A percentile compares a stretch with the other conserved stretches of the same genome.
Evolutionary conservation across 2,113 vertebrate species (phyloP).

Genomic region (Cathartes aura): DNA sequence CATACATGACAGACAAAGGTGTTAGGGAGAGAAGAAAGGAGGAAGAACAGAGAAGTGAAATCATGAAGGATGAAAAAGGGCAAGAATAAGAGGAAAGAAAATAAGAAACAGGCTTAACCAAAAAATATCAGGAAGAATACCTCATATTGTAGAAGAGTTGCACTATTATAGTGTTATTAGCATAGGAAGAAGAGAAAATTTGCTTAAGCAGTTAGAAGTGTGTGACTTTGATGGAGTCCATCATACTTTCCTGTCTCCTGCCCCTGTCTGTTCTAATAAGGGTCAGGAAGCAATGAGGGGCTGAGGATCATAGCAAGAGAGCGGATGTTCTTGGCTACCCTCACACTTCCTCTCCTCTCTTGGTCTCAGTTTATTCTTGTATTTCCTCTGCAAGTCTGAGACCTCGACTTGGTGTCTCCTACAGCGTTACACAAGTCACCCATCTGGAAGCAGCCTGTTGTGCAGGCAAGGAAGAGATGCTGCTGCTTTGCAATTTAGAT

Average conservation of each 20-base stretch:
- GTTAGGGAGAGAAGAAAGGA: background rate
- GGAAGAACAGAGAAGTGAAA: background rate
- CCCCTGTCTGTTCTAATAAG: background rate
- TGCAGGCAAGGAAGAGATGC: slow-evolving; percentile 11
- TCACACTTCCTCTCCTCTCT: background rate
- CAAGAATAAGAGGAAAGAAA: background rate
- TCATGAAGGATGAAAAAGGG: background rate
- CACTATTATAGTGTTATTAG: background rate
- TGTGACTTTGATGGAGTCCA: background rate
- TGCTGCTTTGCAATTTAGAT: slow-evolving; percentile 7
- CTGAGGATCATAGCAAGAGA: background rate
- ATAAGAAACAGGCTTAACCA: background rate
- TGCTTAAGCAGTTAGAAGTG: background rate
- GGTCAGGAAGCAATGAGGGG: background rate
- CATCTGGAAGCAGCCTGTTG: slow-evolving; percentile 51
- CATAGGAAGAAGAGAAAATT: background rate
- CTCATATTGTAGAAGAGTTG: background rate
- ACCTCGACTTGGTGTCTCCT: background rate
- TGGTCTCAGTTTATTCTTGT: slow-evolving; percentile 18
- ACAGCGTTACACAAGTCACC: background rate
- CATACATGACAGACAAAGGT: background rate
- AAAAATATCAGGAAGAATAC: background rate
- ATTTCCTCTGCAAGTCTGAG: slow-evolving; percentile 33
- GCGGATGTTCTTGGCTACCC: background rate
- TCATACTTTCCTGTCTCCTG: background rate